Evolutionary conservation across 2,888 invertebrate species (phyloP), one percentile per base, ranked within the genome.

Genomic region (Sylvicola cinctus): DNA sequence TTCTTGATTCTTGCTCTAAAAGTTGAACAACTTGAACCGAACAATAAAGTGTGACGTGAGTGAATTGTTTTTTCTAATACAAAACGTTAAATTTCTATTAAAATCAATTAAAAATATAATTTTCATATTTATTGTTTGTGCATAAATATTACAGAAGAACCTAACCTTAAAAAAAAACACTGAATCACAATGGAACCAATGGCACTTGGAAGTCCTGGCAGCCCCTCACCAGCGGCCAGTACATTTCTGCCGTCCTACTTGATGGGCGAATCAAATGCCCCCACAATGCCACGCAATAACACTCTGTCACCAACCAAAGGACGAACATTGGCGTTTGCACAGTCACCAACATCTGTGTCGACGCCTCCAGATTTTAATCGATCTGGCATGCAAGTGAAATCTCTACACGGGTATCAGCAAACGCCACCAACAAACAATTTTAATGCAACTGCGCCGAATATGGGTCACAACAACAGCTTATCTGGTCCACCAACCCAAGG

Each of bases 231-330:
- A 16, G 67, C 71, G 13, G 68, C 73, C 16, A 69, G 67, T 25
- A 70, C 71, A 31, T 83, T 74, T 58, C 61, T 84, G 45, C 83
- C 84, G 32, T 70, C 74, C 39, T 84, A 76, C 54, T 61, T 83
- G 16, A 65, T 83, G 52, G 83, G 83, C 16, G 81, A 80, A 52
- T 62, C 67, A 31, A 68, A 66, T 45, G 60, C 64, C 15, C 62
- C 69, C 14, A 54, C 63, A 8, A 61, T 65, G 12, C 65, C 69
- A 13, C 55, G 69, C 39, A 54, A 46, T 35, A 70, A 66, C 41
- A 69, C 69, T 37, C 51, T 70, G 32, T 70, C 70, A 0, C 70
- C 70, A 31, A 67, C 68, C 35, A 67, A 62, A 50, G 68, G 59
- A 38, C 61, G 58, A 28, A 62, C 52, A 41, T 52, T 65, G 35